Base-by-base conservation (phyloP, 2,113 vertebrate species). In the Chamaea fasciata region DNA sequence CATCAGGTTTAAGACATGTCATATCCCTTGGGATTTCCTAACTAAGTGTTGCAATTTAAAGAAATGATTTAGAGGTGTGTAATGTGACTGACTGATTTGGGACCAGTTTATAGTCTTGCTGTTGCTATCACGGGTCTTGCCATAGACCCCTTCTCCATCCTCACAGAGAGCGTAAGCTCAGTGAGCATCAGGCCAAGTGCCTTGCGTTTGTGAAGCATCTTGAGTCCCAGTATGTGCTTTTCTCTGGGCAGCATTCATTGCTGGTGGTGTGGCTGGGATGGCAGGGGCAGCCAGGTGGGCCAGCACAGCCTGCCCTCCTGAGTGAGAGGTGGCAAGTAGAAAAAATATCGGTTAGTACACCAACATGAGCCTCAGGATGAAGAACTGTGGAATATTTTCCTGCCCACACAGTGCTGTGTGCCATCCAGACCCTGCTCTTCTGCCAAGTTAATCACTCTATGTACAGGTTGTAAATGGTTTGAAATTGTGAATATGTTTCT, bases 111-210 rank as follows among this genome's bases (percentile, higher is more conserved):
- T 33, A 33, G 26, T 49, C 28, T 31, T 84, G 33, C n/a, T 73
- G 24, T 44, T 89, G 23, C 46, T 75, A 23, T 10, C 21, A 3
- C 0, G 0, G 39, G 30, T 70, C 65, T 56, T 0, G 0, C n/a
- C 0, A 10, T 14, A 26, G 46, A 68, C 13, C 14, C 15, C 7
- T 64, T 52, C n/a, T 82, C 23, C 31, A 39, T n/a, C 63, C 44
- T 86, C 0, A 0, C n/a, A 64, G 39, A 57, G 33, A 65, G 21
- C 70, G 75, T 6, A 2, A 8, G 20, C 57, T 78, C 37, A 7
- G 22, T 44, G 27, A 87, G 56, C 63, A 47, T 44, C 65, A 77
- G 41, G 26, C 46, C 53, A 46, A 18, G 10, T 9, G 10, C 30
- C 50, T 70, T 46, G 26, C 2, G 5, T 53, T 80, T 44, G 22